Percentiles rank a stretch among this genome's conserved stretches.
These are phyloP conservation scores for Adoxophyes honmai DNA, from an alignment of 1,140 invertebrate species.

Conservation along the genomic window DNA sequence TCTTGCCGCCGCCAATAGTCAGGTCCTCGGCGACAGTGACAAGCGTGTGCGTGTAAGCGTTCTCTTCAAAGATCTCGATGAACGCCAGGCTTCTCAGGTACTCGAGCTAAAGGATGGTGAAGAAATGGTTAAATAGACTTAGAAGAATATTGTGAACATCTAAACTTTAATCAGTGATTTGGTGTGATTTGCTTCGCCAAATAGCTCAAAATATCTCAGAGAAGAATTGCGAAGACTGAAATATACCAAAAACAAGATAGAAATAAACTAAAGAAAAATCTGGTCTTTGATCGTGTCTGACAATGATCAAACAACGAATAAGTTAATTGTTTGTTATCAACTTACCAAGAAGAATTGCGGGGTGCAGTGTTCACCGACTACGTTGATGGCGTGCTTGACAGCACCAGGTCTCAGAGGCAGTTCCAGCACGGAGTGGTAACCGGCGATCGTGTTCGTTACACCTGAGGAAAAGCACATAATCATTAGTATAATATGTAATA, in stretches of 20 bases:
- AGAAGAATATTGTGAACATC: not conserved
- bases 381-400: constrained; percentile 58
- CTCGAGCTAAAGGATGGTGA: constrained; percentile 23
- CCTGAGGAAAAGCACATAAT: no score
- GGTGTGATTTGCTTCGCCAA: no score
- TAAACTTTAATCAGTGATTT: no score
- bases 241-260: no score
- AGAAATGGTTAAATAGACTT: not conserved
- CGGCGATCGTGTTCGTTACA: constrained; percentile 39
- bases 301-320: no score
- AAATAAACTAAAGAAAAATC: not conserved
- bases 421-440: constrained; percentile 40
- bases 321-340: no score
- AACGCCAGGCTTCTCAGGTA: constrained; percentile 28
- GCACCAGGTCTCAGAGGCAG: constrained; percentile 60
- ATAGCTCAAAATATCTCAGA: no score
- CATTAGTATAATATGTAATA: no score
- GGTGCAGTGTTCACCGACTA: constrained; percentile 45
- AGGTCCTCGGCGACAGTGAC: constrained; percentile 42
- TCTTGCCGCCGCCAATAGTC: constrained; percentile 42
- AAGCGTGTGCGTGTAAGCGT: constrained; percentile 47
- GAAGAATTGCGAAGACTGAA: no score
- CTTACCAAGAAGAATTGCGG: constrained; percentile 43
- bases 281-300: no score
- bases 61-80: constrained; percentile 33